phyloP scores from a whole-genome alignment of 2,113 vertebrate species.

The Rhinoptilus africanus region DNA sequence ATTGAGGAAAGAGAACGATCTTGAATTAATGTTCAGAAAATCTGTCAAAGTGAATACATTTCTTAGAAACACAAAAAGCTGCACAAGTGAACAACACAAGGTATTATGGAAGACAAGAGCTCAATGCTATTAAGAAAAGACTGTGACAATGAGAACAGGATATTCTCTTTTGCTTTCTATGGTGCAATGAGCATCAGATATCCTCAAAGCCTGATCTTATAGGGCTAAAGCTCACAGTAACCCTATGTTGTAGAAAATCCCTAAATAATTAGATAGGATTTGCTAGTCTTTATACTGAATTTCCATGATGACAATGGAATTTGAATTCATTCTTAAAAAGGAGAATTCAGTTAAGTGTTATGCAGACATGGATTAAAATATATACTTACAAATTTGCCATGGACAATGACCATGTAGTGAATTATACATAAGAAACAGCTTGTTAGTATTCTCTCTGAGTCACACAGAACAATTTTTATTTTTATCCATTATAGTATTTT shows the following conservation, averaged over 20 bases:
- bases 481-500: background rate
- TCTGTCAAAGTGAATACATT: background rate
- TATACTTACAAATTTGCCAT: background rate
- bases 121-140: background rate
- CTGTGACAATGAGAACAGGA: background rate
- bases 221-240: background rate
- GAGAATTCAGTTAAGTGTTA: background rate
- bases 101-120: background rate
- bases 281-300: background rate
- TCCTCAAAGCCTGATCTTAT: background rate
- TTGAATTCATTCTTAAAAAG: background rate
- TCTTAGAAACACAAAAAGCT: background rate
- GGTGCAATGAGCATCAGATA: rapidly evolving
- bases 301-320: background rate
- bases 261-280: background rate
- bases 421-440: background rate
- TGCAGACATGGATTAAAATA: background rate
- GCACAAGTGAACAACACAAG: background rate
- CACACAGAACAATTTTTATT: background rate
- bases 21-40: background rate
- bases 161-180: background rate
- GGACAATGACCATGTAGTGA: background rate
- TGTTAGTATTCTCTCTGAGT: background rate
- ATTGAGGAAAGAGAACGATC: background rate
- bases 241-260: background rate